A percentile compares a stretch with the other conserved stretches of the same genome.
Evolutionary conservation across 1,140 invertebrate genomes (phyloP).

Genomic region (Drosophila suzukii): DNA sequence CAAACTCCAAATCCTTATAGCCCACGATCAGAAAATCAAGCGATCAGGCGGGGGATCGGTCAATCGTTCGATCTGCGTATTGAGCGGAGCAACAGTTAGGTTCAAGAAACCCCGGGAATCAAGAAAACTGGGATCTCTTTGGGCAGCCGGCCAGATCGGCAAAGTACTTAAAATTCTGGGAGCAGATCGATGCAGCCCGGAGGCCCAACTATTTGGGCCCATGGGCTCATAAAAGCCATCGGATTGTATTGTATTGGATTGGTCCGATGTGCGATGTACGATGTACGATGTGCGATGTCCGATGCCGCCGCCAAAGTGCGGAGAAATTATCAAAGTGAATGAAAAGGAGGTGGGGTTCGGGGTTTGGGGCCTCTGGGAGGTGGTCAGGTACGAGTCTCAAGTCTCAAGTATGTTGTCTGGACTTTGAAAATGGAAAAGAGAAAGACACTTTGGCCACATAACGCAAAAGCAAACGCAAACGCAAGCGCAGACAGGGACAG

Average conservation of each 20-base stretch:
- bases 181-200: constrained; percentile 57
- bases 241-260: constrained; percentile 22
- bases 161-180: constrained; percentile 73
- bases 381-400: constrained; percentile 1
- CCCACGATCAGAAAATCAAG: background rate
- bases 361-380: constrained; percentile 4
- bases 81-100: constrained; percentile 15
- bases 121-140: constrained; percentile 15
- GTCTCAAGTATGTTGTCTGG: constrained; percentile 24
- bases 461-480: constrained; percentile 1
- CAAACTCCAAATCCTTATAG: constrained; percentile 6
- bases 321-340: constrained; percentile 26
- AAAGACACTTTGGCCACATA: constrained; percentile 9
- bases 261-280: constrained; percentile 2
- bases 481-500: constrained; percentile 45
- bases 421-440: constrained; percentile 36
- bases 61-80: constrained; percentile 19
- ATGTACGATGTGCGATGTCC: constrained; percentile 1
- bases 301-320: constrained; percentile 8
- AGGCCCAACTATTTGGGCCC: constrained; percentile 12
- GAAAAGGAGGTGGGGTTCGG: background rate
- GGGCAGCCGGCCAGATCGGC: constrained; percentile 42
- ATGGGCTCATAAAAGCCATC: constrained; percentile 34
- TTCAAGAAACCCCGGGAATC: constrained; percentile 25
- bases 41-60: background rate